Evolutionary conservation across 2,113 vertebrate genomes (phyloP).

Genomic region (Danio rerio): DNA sequence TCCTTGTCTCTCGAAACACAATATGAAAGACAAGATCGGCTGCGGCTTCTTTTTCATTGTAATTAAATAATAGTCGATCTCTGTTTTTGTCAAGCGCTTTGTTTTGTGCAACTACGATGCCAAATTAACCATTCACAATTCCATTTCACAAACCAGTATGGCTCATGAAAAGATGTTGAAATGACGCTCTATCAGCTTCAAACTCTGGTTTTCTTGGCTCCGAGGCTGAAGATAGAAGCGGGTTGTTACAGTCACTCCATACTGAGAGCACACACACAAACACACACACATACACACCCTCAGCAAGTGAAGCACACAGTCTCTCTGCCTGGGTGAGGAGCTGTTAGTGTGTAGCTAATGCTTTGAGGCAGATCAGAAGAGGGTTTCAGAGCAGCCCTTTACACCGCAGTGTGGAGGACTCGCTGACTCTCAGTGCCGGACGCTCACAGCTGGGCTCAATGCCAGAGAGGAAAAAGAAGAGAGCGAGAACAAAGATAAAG

Average conservation of each 20-base stretch:
- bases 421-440: constrained; percentile 58
- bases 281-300: background rate
- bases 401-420: constrained; percentile 58
- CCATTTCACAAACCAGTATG: no score
- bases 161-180: background rate
- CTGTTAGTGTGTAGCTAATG: constrained; percentile 75
- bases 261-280: background rate
- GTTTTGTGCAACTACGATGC: no score
- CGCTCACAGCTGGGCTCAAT: background rate
- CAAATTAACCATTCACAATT: no score
- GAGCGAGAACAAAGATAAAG: constrained; percentile 29
- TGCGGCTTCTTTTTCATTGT: no score
- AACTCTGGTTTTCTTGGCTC: constrained; percentile 15
- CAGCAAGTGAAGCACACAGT: constrained; percentile 9
- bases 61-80: no score
- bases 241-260: constrained; percentile 37
- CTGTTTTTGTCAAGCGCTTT: no score
- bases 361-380: constrained; percentile 73
- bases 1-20: no score
- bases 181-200: constrained; percentile 9
- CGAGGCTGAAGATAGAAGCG: background rate
- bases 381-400: constrained; percentile 69
- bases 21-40: no score
- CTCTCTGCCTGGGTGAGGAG: constrained; percentile 63
- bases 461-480: constrained; percentile 21